phyloP scores from a whole-genome alignment of 2,888 invertebrate genomes.

The Tiliacea aurago region DNA sequence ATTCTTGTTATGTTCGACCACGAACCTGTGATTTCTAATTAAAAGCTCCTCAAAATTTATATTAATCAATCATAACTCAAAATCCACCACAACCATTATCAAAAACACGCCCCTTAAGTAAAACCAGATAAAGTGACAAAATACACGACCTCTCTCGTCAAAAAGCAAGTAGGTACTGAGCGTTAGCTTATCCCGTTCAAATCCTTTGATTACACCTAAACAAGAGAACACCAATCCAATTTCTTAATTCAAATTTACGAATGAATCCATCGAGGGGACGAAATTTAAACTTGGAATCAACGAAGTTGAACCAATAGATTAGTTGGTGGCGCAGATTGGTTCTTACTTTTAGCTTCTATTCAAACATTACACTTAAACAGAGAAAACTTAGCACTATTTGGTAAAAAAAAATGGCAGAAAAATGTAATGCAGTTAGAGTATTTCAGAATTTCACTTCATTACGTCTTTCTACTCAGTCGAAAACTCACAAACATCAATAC shows the following conservation, averaged over 20 bases:
- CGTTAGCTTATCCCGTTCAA: slow-evolving; percentile 54
- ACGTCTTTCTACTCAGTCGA: background rate
- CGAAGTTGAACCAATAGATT: slow-evolving; percentile 55
- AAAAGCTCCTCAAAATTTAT: slow-evolving; percentile 21
- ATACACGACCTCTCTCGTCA: slow-evolving; percentile 33
- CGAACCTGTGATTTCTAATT: no score
- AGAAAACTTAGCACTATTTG: background rate
- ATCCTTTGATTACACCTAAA: slow-evolving; percentile 67
- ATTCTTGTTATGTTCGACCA: no score
- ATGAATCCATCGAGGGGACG: slow-evolving; percentile 68
- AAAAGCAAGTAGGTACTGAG: slow-evolving; percentile 38
- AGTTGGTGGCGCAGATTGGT: slow-evolving; percentile 39
- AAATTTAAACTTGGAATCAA: slow-evolving; percentile 71
- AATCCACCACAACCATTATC: slow-evolving; percentile 25
- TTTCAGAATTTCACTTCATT: background rate
- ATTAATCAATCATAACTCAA: slow-evolving; percentile 46
- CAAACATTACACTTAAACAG: no score
- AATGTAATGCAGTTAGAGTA: background rate
- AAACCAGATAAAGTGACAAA: slow-evolving; percentile 51
- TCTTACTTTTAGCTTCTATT: background rate
- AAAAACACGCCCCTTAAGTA: slow-evolving; percentile 25
- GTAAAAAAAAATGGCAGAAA: background rate
- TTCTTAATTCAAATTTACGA: slow-evolving; percentile 76
- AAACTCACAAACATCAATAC: background rate
- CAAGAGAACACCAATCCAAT: slow-evolving; percentile 74